Conservation (phyloP, 2,113 vertebrate genomes). For the Hylia prasina region DNA sequence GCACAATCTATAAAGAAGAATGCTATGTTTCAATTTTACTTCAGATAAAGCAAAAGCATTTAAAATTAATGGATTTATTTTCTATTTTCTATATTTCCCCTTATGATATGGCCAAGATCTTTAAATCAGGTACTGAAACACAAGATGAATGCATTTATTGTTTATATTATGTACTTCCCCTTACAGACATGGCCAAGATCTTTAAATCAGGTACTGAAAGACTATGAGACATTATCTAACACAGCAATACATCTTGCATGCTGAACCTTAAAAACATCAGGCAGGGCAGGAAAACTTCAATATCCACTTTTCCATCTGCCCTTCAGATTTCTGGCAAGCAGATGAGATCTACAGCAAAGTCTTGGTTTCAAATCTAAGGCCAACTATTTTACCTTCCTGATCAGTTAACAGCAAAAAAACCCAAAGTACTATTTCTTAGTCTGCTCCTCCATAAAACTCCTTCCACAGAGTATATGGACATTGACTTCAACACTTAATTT, state of each 20-base stretch:
- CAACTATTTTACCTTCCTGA: background rate
- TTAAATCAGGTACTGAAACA: background rate
- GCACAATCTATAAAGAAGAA: background rate
- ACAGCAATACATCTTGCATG: background rate
- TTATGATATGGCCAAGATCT: background rate
- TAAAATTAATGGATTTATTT: background rate
- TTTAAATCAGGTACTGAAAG: background rate
- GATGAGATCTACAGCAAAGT: constrained; percentile 20
- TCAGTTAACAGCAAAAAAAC: background rate
- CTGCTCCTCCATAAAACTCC: constrained; percentile 2
- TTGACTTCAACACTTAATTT: constrained; percentile 20
- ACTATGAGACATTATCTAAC: background rate
- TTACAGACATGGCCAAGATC: background rate
- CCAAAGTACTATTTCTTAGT: background rate
- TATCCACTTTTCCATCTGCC: constrained; percentile 42
- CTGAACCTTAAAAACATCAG: background rate
- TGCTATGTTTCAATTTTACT: background rate
- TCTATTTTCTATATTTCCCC: background rate
- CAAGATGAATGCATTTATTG: background rate
- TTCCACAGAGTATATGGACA: background rate
- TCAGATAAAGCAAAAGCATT: background rate
- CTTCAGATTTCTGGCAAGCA: constrained; percentile 49
- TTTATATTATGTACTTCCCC: background rate
- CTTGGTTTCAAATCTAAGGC: constrained; percentile 20
- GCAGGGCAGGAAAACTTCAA: constrained; percentile 35